Percentiles rank a stretch among this genome's conserved stretches.
Conservation (phyloP, 2,113 vertebrate species). For the Ophthalmolycus amberensis region DNA sequence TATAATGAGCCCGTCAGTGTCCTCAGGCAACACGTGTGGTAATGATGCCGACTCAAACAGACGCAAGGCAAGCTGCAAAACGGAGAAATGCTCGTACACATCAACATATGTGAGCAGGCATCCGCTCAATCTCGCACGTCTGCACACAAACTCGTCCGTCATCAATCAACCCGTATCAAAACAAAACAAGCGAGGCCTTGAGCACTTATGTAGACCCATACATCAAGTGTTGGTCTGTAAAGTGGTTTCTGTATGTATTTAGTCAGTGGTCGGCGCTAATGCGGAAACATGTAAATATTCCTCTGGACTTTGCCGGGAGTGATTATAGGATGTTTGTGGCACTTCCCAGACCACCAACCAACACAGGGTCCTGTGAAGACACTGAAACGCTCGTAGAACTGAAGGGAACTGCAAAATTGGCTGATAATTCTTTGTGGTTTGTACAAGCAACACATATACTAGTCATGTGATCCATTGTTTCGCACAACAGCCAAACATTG, state of each 20-base stretch:
- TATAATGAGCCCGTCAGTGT: background rate
- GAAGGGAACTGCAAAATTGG: background rate
- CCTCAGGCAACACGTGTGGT: conserved; percentile 24
- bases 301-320: conserved; percentile 12
- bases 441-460: background rate
- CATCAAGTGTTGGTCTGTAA: conserved; percentile 30
- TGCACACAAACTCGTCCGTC: background rate
- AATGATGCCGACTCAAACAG: background rate
- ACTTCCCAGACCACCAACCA: conserved; percentile 46
- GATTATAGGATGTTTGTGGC: conserved; percentile 5
- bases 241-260: conserved; percentile 49
- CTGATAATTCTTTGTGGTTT: background rate
- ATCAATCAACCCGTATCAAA: conserved; percentile 23
- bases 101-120: background rate
- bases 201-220: conserved; percentile 18
- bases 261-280: conserved; percentile 32
- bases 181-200: conserved; percentile 28
- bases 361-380: background rate
- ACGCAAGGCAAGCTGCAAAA: background rate
- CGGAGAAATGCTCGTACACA: background rate
- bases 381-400: background rate
- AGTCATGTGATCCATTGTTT: background rate
- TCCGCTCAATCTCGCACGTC: background rate
- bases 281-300: conserved; percentile 55
- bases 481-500: background rate